phyloP scores from a whole-genome alignment of 2,113 vertebrate species.

The Sceloporus tristichus region DNA sequence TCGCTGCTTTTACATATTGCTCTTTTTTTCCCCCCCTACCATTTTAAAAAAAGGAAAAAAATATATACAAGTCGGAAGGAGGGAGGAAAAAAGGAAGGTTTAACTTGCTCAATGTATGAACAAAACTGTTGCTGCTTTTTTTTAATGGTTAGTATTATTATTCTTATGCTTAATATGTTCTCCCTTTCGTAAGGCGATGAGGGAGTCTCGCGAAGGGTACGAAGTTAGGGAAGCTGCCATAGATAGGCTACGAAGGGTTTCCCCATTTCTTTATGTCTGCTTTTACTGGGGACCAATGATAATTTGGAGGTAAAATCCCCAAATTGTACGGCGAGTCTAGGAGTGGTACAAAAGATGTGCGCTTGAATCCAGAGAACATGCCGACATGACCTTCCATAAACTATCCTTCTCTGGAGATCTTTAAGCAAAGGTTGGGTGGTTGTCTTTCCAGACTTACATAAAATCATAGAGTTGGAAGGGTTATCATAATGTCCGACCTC shows the following conservation, averaged over 20 bases:
- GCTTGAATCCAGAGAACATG: neutral
- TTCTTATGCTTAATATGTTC: neutral
- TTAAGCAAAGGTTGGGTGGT: too few species aligned
- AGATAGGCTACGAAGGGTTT: neutral
- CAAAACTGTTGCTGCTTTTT: conserved; percentile 42
- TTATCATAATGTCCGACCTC: too few species aligned
- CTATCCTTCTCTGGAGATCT: too few species aligned
- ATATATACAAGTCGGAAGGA: neutral
- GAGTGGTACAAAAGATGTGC: accelerated
- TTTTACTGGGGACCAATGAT: accelerated
- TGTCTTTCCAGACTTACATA: too few species aligned
- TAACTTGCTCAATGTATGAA: conserved; percentile 61
- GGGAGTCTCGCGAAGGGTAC: neutral
- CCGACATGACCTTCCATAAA: too few species aligned
- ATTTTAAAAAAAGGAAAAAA: conserved; percentile 44
- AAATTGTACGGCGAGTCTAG: neutral
- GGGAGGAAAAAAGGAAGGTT: conserved; percentile 25
- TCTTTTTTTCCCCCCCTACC: conserved; percentile 69
- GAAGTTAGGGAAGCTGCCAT: neutral
- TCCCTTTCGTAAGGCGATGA: conserved; percentile 60
- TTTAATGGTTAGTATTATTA: conserved; percentile 9
- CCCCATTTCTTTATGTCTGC: too few species aligned
- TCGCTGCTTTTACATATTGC: conserved; percentile 64
- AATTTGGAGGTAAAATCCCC: neutral
- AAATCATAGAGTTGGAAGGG: too few species aligned